Conservation (phyloP, 2,797 vertebrate species). For the Chelidonichthys spinosus region DNA sequence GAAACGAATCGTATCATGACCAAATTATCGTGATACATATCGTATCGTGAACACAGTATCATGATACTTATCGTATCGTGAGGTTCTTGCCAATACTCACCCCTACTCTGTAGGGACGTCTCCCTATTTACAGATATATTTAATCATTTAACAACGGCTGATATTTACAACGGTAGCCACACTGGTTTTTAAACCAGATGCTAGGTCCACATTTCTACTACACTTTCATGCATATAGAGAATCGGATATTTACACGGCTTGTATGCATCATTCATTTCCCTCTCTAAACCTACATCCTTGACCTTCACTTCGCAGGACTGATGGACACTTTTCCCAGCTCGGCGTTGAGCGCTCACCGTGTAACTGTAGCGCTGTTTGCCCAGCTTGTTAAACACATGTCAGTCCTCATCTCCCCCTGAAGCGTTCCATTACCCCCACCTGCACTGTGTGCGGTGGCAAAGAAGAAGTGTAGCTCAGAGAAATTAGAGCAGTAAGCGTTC, state of each 20-base stretch:
- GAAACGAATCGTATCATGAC: no score
- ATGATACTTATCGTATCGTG: no score
- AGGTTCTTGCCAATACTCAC: no score
- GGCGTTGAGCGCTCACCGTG: not conserved
- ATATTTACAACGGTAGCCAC: not conserved
- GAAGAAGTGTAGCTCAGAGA: constrained; percentile 9
- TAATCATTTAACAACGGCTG: not conserved
- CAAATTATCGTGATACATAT: no score
- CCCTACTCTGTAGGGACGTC: no score
- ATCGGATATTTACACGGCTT: not conserved
- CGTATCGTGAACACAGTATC: no score
- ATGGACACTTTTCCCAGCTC: not conserved
- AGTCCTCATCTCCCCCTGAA: constrained; percentile 6
- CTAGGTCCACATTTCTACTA: not conserved
- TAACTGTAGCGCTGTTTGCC: not conserved
- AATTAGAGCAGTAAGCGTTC: constrained; percentile 31
- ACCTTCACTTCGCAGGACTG: not conserved
- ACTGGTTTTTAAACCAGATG: not conserved
- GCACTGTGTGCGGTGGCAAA: not conserved
- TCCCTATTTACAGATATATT: no score
- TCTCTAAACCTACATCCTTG: not conserved
- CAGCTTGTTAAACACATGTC: constrained; percentile 11
- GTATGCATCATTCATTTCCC: not conserved
- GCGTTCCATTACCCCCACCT: not conserved
- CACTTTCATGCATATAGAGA: not conserved